Base-by-base conservation (phyloP, 64 coral and sea anemone species). In the Dendrophyllia cribrosa region DNA sequence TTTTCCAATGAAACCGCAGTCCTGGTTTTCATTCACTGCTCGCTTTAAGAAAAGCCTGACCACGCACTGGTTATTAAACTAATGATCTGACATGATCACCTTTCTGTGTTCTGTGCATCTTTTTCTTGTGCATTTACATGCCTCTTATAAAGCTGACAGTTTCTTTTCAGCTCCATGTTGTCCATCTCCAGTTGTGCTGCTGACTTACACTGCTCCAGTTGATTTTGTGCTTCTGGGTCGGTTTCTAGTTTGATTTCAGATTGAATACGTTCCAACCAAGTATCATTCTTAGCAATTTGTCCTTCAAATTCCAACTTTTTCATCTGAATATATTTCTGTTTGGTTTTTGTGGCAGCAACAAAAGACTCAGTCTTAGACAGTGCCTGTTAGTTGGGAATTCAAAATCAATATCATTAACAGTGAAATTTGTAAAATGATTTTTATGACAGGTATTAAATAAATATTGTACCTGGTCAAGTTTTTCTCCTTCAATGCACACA, bases 81-180 rank as follows among this genome's bases (percentile, higher is more conserved):
- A 34, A 34, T 34, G 15, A 15, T 1, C 43, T 5, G 3, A 22
- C 0, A 2, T 25, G 17, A 19, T 15, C 11, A 97, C 95, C 95
- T 97, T 76, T 97, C 88, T 12, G 92, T 91, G 43, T 45, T 94
- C 24, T 94, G 82, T 43, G 75, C 88, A 77, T 94, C 92, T 64
- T 91, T 97, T 85, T 94, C 92, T 20, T 91, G 92, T 44, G 85
- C 51, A 34, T 91, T 43, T 4, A 89, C 64, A 68, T 91, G 86
- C n/a, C 79, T 97, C 60, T 91, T 91, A 50, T 76, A 97, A 88
- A 94, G 90, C 21, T 92, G 95, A 65, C 95, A 97, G 62, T 91
- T 88, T 58, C 88, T 76, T 66, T 75, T 89, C 7, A 97, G 58
- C 45, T 97, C 87, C 10, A 61, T 59, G 16, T 65, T 17, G 16